These are phyloP conservation scores for Creontiades dilutus DNA, from an alignment of 2,888 invertebrate species.

Conservation along the genomic window DNA sequence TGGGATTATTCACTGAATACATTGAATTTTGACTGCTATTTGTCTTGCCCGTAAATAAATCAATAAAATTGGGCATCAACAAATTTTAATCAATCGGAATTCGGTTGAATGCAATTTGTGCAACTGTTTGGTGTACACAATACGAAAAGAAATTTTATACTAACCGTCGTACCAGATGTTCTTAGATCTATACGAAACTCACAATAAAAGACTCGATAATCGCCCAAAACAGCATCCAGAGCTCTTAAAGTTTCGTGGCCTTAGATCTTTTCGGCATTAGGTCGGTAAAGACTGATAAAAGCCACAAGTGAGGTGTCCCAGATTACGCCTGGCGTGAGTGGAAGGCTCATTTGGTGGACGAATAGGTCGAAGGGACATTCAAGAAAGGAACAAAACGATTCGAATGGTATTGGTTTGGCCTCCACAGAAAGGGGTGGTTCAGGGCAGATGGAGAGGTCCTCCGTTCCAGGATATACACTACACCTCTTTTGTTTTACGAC, in stretches of 20 bases:
- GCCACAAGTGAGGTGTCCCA: not conserved
- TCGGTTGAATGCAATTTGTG: no score
- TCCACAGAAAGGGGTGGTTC: not conserved
- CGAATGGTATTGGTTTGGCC: constrained; percentile 33
- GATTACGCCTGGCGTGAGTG: not conserved
- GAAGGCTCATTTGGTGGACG: constrained; percentile 34
- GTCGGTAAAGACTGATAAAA: not conserved
- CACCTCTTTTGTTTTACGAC: constrained; percentile 55
- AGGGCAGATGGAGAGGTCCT: constrained; percentile 48
- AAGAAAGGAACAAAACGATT: constrained; percentile 5
- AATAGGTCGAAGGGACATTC: constrained; percentile 23
- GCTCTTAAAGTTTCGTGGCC: not conserved
- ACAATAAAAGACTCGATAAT: no score
- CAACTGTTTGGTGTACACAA: no score
- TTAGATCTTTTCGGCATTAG: not conserved
- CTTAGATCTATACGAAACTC: no score
- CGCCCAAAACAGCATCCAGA: not conserved
- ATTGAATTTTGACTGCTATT: no score
- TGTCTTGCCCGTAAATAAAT: no score
- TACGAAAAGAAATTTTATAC: no score
- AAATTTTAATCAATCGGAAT: no score
- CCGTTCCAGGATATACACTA: constrained; percentile 49
- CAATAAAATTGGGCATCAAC: no score
- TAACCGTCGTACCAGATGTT: no score
- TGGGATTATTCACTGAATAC: no score